These are phyloP conservation scores for Drosophila quasianomalipes DNA, from an alignment of 2,888 invertebrate species.

Conservation along the genomic window DNA sequence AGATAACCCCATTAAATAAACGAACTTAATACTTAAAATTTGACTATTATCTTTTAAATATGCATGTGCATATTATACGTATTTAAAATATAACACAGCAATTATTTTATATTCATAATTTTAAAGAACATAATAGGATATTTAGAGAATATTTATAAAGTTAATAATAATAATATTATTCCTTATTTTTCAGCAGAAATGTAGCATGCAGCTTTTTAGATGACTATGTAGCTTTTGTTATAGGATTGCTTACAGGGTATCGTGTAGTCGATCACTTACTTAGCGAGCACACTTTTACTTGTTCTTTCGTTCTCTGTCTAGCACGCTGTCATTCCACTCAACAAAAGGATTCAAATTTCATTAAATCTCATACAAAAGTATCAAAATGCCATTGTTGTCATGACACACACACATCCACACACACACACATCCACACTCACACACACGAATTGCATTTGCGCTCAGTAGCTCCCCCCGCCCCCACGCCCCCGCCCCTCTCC, in stretches of 20 bases:
- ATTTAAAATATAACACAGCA: background rate
- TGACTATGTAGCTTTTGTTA: background rate
- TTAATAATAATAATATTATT: background rate
- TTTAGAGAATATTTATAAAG: background rate
- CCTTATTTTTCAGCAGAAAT: background rate
- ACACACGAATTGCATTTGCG: conserved; percentile 46
- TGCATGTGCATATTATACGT: background rate
- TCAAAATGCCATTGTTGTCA: conserved; percentile 80
- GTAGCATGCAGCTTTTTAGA: background rate
- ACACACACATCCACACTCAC: conserved; percentile 16
- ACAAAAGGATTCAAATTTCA: conserved; percentile 82
- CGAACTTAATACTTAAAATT: no score
- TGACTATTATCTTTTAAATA: background rate
- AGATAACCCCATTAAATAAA: background rate
- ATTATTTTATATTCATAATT: background rate
- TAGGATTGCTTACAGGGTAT: background rate
- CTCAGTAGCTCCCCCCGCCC: background rate
- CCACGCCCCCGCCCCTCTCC: background rate
- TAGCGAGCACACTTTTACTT: background rate
- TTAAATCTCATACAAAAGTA: conserved; percentile 81
- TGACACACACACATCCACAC: conserved; percentile 31
- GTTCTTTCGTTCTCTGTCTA: conserved; percentile 27
- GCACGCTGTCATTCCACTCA: conserved; percentile 70
- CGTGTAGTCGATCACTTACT: background rate
- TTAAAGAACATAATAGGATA: fast-evolving